These are phyloP conservation scores for Ctenodactylus gundi DNA, from an alignment of 2,113 vertebrate species.

Conservation along the genomic window DNA sequence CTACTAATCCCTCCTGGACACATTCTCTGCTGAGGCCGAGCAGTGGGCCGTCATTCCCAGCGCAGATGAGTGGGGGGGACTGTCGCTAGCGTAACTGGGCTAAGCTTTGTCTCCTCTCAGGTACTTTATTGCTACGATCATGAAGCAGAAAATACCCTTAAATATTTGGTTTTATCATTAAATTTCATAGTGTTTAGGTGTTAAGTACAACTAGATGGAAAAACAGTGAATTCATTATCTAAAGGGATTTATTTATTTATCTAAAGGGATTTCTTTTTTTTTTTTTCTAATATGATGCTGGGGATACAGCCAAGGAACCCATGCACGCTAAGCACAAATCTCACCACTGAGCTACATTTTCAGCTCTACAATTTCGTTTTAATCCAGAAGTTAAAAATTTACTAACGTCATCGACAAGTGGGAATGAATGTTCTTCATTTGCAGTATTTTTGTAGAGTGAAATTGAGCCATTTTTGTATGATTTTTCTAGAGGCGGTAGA, in stretches of 20 bases:
- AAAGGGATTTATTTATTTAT: neutral
- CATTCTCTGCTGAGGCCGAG: neutral
- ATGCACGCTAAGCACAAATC: too few relatives aligned
- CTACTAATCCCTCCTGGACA: neutral
- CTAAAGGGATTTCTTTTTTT: neutral
- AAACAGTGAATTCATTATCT: neutral
- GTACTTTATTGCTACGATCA: neutral
- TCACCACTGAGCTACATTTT: neutral
- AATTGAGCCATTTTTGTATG: neutral
- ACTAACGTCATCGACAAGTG: neutral
- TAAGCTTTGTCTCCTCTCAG: neutral
- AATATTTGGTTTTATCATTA: neutral
- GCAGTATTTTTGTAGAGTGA: neutral
- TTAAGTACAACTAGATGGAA: neutral
- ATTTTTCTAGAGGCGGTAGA: neutral
- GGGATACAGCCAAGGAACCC: neutral
- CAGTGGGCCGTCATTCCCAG: neutral
- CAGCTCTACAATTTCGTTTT: neutral
- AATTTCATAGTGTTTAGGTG: neutral
- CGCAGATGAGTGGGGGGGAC: neutral
- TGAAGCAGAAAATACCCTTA: neutral
- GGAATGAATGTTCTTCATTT: neutral
- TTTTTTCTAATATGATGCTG: neutral
- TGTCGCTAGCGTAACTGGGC: neutral
- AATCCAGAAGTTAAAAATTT: neutral